Evolutionary conservation across 2,797 vertebrate species (phyloP).

Genomic region (Lepidocolaptes lacrymiger): DNA sequence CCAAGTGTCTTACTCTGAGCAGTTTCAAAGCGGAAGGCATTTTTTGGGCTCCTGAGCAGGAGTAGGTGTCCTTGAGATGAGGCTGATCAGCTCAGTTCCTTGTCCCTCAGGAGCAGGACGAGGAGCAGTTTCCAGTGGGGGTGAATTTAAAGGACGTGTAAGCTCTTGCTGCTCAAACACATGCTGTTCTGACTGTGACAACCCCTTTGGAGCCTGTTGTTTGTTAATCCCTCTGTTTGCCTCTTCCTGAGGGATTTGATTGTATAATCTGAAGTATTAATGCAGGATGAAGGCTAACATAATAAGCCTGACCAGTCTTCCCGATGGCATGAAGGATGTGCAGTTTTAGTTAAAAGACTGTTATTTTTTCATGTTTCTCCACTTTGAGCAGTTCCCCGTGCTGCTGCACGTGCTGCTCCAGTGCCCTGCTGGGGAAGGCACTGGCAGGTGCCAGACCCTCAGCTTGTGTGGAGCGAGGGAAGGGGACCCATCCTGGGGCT

Average conservation of each 20-base stretch:
- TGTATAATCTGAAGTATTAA: conserved; percentile 57
- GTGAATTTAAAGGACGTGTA: conserved; percentile 16
- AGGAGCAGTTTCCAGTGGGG: neutral
- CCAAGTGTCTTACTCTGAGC: neutral
- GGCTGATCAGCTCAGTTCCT: neutral
- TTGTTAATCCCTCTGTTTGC: conserved; percentile 59
- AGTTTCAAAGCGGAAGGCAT: neutral
- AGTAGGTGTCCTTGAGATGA: conserved; percentile 1
- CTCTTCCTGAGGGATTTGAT: conserved; percentile 45
- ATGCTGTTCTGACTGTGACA: conserved; percentile 42
- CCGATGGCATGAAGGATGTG: conserved; percentile 19
- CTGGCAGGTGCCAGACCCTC: fast-evolving
- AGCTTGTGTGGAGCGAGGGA: fast-evolving
- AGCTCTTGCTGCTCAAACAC: conserved; percentile 1
- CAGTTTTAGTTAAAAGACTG: conserved; percentile 16
- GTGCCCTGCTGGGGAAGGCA: neutral
- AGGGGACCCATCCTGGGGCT: neutral
- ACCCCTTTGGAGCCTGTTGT: conserved; percentile 45
- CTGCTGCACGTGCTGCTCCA: neutral
- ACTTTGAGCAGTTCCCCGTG: neutral
- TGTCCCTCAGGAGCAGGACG: neutral
- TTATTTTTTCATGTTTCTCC: neutral
- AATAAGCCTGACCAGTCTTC: conserved; percentile 54
- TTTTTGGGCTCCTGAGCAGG: neutral
- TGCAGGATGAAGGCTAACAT: conserved; percentile 51